Conservation (phyloP, 2,797 vertebrate genomes). For the Rhabdomys pumilio region DNA sequence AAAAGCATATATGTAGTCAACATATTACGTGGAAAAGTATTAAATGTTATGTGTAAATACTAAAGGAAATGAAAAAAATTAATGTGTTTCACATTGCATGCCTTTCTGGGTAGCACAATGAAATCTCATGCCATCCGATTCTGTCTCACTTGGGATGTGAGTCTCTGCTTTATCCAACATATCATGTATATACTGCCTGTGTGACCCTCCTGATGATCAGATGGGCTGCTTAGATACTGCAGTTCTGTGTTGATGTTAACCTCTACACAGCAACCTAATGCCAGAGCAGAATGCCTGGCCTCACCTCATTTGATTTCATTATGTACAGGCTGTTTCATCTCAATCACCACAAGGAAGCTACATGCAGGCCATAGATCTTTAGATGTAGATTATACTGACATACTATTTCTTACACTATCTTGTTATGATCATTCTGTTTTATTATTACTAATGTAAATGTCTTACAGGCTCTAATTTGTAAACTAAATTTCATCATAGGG, state of each 20-base stretch:
- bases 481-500: not conserved
- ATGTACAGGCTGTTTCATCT: not conserved
- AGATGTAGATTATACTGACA: not conserved
- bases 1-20: not conserved
- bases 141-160: not conserved
- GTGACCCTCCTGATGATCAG: not conserved
- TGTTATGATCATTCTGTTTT: not conserved
- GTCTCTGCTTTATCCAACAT: not conserved
- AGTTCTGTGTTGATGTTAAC: not conserved
- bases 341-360: not conserved
- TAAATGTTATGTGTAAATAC: not conserved
- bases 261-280: not conserved
- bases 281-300: not conserved
- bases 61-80: conserved; percentile 2
- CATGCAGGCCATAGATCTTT: not conserved
- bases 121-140: not conserved
- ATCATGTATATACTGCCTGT: not conserved
- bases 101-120: not conserved
- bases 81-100: not conserved
- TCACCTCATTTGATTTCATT: no score
- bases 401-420: not conserved
- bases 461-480: conserved; percentile 13
- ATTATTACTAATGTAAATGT: not conserved
- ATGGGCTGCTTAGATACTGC: not conserved
- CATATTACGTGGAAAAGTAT: not conserved